These are phyloP conservation scores for Kuschelorhynchus macadamiae DNA, from an alignment of 2,888 invertebrate genomes.

Conservation along the genomic window DNA sequence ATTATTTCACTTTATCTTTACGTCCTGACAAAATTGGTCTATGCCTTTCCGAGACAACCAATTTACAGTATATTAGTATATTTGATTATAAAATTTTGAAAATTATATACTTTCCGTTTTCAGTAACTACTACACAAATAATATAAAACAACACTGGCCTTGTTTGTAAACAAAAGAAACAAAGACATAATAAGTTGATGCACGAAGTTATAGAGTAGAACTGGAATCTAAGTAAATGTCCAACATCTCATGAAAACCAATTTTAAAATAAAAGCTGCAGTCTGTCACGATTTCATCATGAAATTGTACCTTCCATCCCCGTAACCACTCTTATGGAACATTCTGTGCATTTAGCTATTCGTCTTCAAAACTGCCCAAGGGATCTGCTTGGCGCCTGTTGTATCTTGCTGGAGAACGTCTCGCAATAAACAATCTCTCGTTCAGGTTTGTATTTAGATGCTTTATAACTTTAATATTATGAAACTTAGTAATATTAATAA, in stretches of 20 bases:
- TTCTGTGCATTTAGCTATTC: constrained; percentile 16
- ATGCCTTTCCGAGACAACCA: no score
- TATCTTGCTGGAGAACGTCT: constrained; percentile 5
- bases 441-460: neutral
- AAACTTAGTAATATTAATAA: no score
- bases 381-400: constrained; percentile 15
- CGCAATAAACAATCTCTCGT: constrained; percentile 1
- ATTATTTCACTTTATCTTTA: no score
- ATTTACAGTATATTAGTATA: no score
- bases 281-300: constrained; percentile 14
- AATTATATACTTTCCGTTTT: no score
- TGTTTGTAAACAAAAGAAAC: no score
- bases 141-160: no score
- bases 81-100: no score
- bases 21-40: no score
- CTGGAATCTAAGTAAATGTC: neutral
- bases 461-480: no score
- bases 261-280: constrained; percentile 6
- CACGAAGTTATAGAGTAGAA: neutral
- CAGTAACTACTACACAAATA: no score
- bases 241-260: neutral
- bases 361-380: constrained; percentile 10
- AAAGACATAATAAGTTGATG: neutral
- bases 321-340: constrained; percentile 17
- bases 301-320: constrained; percentile 15